These are phyloP conservation scores for Elymnias hypermnestra DNA, from an alignment of 1,140 invertebrate species.

Conservation along the genomic window DNA sequence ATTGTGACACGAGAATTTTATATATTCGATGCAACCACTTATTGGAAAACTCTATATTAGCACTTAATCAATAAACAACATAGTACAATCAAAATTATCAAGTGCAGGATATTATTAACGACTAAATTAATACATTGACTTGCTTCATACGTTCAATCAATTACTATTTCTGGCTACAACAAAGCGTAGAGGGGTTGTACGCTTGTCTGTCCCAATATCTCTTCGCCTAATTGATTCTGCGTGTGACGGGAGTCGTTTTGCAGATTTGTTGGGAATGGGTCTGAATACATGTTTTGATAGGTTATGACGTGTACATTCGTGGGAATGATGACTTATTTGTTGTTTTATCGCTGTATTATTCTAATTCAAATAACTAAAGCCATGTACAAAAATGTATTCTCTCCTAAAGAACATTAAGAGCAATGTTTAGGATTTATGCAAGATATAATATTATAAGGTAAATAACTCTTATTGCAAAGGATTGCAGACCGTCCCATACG, in stretches of 20 bases:
- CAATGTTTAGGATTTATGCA: too few species aligned
- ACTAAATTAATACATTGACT: constrained; percentile 2
- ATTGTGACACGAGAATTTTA: too few species aligned
- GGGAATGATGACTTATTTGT: constrained; percentile 24
- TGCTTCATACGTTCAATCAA: constrained; percentile 5
- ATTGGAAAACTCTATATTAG: too few species aligned
- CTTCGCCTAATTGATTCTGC: constrained; percentile 44
- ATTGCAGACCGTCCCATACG: too few species aligned
- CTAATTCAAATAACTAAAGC: neutral
- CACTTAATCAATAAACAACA: neutral
- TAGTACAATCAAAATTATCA: too few species aligned
- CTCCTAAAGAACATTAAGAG: too few species aligned
- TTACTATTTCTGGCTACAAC: constrained; percentile 2
- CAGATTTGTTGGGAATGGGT: neutral
- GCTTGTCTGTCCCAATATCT: constrained; percentile 35
- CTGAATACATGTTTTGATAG: constrained; percentile 36
- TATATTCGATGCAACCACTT: too few species aligned
- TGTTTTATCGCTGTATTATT: constrained; percentile 5
- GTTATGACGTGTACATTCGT: constrained; percentile 30
- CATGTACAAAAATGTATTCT: too few species aligned
- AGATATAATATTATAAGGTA: too few species aligned
- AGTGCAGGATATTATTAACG: constrained; percentile 1
- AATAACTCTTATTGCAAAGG: too few species aligned
- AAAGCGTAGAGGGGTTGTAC: constrained; percentile 5
- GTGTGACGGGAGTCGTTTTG: constrained; percentile 27